Conservation (phyloP, 2,888 invertebrate species). For the Alentia gelatinosa region DNA sequence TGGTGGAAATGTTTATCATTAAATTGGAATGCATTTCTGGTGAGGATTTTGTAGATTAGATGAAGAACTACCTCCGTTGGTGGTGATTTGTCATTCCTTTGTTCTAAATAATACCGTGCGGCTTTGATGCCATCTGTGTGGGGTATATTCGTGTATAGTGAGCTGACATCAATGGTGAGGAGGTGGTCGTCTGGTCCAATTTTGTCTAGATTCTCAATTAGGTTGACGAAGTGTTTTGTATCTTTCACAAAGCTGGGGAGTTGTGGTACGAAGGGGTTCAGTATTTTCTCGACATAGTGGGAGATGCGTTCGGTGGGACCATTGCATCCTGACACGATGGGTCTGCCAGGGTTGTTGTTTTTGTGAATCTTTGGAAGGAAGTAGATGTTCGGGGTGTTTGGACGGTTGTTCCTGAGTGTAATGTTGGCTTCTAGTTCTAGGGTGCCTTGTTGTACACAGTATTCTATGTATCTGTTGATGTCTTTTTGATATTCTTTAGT, state of each 20-base stretch:
- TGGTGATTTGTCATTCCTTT: too few species aligned
- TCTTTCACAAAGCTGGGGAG: background rate
- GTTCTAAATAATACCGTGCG: background rate
- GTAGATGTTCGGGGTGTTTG: background rate
- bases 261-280: background rate
- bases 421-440: too few species aligned
- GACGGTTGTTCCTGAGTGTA: too few species aligned
- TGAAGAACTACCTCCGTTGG: background rate
- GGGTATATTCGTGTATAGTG: constrained; percentile 2
- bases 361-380: background rate
- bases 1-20: background rate
- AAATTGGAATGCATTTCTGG: background rate
- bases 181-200: background rate
- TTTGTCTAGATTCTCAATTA: background rate
- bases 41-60: background rate
- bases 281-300: background rate
- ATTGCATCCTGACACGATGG: background rate
- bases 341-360: background rate
- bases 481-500: too few species aligned
- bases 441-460: too few species aligned
- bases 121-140: background rate
- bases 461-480: too few species aligned
- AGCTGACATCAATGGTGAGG: background rate
- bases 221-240: background rate
- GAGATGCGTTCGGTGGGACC: background rate